Percentiles rank a stretch among this genome's conserved stretches.
These are phyloP conservation scores for Paracanthobrama guichenoti DNA, from an alignment of 2,113 vertebrate genomes.

Conservation along the genomic window DNA sequence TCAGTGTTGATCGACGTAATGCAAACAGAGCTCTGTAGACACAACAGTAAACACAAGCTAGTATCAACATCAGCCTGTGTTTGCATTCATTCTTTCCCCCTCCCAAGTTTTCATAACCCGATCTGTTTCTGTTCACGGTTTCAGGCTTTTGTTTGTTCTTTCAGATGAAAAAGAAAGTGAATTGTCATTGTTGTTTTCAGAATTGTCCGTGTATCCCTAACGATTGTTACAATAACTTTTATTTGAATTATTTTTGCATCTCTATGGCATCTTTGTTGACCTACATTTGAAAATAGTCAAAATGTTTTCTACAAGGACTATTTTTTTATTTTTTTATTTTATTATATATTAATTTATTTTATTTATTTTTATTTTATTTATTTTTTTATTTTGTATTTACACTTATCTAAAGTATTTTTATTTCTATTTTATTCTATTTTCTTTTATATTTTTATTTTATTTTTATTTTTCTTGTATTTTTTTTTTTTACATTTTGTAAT, in stretches of 20 bases:
- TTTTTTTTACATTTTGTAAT: too few relatives aligned
- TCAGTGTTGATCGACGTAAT: neutral
- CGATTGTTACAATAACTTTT: neutral
- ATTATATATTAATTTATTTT: too few relatives aligned
- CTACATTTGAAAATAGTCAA: too few relatives aligned
- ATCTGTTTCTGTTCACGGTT: neutral
- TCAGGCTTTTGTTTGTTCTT: neutral
- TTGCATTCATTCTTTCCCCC: neutral
- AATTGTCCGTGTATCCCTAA: neutral
- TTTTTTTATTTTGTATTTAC: too few relatives aligned
- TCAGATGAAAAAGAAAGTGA: neutral
- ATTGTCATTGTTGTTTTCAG: neutral
- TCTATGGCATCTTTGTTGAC: neutral
- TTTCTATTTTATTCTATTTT: too few relatives aligned
- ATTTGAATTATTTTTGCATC: neutral
- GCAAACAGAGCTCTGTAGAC: neutral
- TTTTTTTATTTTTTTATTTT: too few relatives aligned
- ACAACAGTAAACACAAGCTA: neutral
- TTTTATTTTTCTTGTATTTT: too few relatives aligned
- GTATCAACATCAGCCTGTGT: neutral
- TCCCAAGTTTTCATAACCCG: neutral
- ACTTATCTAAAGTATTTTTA: too few relatives aligned
- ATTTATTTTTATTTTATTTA: too few relatives aligned
- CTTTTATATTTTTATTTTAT: too few relatives aligned
- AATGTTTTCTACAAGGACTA: too few relatives aligned